Conservation (phyloP, 1,140 invertebrate species). For the Nasonia longicornis region DNA sequence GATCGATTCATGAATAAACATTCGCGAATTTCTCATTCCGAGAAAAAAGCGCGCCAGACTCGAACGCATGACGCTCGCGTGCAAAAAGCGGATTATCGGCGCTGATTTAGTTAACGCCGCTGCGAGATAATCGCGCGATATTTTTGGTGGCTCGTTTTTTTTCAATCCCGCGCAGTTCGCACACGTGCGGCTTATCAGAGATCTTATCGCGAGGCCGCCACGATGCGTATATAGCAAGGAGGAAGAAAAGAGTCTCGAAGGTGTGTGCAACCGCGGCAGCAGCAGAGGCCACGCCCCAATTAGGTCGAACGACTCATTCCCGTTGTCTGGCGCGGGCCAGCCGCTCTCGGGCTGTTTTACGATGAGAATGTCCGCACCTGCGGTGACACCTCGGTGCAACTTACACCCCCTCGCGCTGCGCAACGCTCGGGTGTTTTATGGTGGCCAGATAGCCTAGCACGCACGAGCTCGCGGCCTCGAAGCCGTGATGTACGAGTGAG, state of each 20-base stretch:
- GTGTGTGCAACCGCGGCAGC: slow-evolving; percentile 53
- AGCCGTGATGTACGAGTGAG: slow-evolving; percentile 19
- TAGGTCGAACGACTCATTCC: slow-evolving; percentile 58
- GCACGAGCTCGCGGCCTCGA: slow-evolving; percentile 51
- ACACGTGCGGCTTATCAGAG: slow-evolving; percentile 14
- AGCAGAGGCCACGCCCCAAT: slow-evolving; percentile 63
- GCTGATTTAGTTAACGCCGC: background rate
- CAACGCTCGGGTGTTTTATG: slow-evolving; percentile 59
- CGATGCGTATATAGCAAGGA: slow-evolving; percentile 1
- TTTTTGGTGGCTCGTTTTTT: background rate
- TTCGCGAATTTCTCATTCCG: background rate
- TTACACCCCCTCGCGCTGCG: slow-evolving; percentile 52
- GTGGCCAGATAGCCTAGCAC: slow-evolving; percentile 60
- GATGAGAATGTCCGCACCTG: slow-evolving; percentile 68
- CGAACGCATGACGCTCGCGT: background rate
- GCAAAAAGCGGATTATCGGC: background rate
- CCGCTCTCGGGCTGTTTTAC: slow-evolving; percentile 60
- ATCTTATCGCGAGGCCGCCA: slow-evolving; percentile 23
- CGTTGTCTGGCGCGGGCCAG: slow-evolving; percentile 48
- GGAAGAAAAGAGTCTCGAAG: slow-evolving; percentile 52
- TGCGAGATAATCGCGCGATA: background rate
- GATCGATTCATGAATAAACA: slow-evolving; percentile 31
- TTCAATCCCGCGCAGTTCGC: slow-evolving; percentile 6
- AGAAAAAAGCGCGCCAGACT: background rate
- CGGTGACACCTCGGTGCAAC: slow-evolving; percentile 60